These are phyloP conservation scores for Rhombomys opimus DNA, from an alignment of 2,113 vertebrate genomes.

Conservation along the genomic window DNA sequence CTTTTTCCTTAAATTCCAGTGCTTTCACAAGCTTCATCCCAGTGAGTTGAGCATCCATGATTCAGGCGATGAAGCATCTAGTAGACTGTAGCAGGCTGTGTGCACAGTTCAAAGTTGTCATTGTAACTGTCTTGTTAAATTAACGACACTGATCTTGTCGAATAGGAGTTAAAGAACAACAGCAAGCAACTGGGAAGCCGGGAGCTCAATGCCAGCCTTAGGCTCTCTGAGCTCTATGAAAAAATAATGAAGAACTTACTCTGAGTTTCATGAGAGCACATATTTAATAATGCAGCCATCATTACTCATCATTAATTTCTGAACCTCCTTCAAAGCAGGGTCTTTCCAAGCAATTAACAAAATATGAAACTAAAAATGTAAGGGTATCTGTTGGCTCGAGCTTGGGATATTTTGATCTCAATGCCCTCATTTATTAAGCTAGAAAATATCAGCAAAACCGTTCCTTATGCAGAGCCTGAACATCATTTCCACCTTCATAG, in stretches of 20 bases:
- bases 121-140: not conserved
- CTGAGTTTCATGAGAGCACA: not conserved
- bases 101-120: not conserved
- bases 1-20: not conserved
- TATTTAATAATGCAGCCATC: not conserved
- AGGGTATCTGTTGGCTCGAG: not conserved
- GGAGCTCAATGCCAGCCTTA: not conserved
- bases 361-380: not conserved
- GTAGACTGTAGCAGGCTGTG: not conserved
- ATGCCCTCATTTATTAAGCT: not conserved
- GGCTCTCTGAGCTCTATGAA: not conserved
- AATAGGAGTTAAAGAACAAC: not conserved
- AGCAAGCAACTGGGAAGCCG: not conserved
- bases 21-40: not conserved
- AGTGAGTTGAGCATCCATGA: not conserved
- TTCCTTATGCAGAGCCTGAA: not conserved
- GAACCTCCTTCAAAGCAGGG: not conserved
- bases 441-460: not conserved
- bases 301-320: not conserved
- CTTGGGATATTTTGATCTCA: not conserved
- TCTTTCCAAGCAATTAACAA: not conserved
- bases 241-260: not conserved
- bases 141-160: not conserved
- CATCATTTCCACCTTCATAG: not conserved
- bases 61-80: not conserved